Base-by-base conservation (phyloP, 1,140 invertebrate genomes). In the Onthophagus taurus region DNA sequence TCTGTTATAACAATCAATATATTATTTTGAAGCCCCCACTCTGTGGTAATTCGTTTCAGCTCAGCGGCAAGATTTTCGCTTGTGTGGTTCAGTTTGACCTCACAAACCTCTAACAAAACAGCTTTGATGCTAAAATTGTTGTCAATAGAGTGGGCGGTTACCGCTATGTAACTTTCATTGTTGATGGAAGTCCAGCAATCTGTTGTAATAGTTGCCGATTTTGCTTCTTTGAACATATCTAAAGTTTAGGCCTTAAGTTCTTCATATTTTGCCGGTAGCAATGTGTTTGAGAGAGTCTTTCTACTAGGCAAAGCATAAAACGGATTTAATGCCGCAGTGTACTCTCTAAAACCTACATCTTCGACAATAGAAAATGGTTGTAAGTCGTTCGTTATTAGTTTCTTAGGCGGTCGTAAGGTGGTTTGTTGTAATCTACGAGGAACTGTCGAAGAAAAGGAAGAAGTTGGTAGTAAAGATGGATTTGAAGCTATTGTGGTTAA, bases 331-430 rank as follows among this genome's bases (percentile, higher is more conserved):
- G 29, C 38, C 29, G 42, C 16, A 5, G 53, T 49, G 42, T 56
- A 61, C 19, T 23, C 14, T 34, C 35, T 43, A 47, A 61, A 61
- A 4, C 51, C 54, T 16, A 48, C 3, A 35, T 59, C 53, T 48
- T 59, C 55, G 3, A 60, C 53, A 16, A 60, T 41, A 6, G 49
- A 45, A 44, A 60, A 58, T 13, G 54, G 54, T 44, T 61, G 56
- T 50, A 47, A 55, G 31, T 58, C 55, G 12, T 37, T 18, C 14
- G 31, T 52, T 8, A 52, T 45, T 52, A 49, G 45, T 47, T 43
- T 50, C 26, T 36, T 35, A 3, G 2, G 23, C n/a, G n/a, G n/a
- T n/a, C n/a, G n/a, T n/a, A n/a, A n/a, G n/a, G n/a, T n/a, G n/a
- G n/a, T n/a, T 7, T 6, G 6, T 7, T 26, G 6, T 26, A 26